Base-by-base conservation (phyloP, 2,888 invertebrate species). In the Stenotaenia linearis region DNA sequence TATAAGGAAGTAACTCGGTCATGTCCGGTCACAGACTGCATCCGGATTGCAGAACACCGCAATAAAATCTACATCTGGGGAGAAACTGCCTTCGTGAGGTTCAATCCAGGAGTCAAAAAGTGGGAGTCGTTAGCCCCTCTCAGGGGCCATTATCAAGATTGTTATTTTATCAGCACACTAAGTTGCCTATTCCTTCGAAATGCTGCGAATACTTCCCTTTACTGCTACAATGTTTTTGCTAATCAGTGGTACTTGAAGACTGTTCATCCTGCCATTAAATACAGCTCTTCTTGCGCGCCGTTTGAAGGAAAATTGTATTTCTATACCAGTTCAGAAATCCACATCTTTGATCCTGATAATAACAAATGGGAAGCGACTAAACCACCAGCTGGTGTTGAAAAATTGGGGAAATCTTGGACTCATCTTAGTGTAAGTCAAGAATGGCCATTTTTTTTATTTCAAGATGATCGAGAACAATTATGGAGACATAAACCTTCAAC, bases 41-140 rank as follows among this genome's bases (percentile, higher is more conserved):
- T 69, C 12, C 25, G 69, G 69, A 69, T 69, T 12, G 69, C 69
- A 15, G 69, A 69, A 28, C 69, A 69, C 15, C 69, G 69, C 28
- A 69, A 69, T 69, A 69, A 69, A 69, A 28, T 69, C 69, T 69
- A 69, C 28, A 69, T 69, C 10, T 69, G 69, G 69, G 69, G 69
- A 1, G 69, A 69, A n/a, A 69, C 69, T 69, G 69, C 69, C 10
- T 69, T 69, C 25, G 69, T 69, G 25, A 25, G 69, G 25, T 69
- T 69, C 28, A 69, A 69, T 28, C 69, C 69, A 12, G 69, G 69
- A 69, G 25, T 69, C 9, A 69, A 69, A 15, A 69, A 69, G 25
- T 69, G 69, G 69, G 69, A 69, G 69, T 25, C 69, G 10, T 28
- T 69, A 28, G 69, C 69, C 1, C 25, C 69, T 28, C 28, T 69